Conservation (phyloP, 2,797 vertebrate genomes). For the Corythornis leucogaster region DNA sequence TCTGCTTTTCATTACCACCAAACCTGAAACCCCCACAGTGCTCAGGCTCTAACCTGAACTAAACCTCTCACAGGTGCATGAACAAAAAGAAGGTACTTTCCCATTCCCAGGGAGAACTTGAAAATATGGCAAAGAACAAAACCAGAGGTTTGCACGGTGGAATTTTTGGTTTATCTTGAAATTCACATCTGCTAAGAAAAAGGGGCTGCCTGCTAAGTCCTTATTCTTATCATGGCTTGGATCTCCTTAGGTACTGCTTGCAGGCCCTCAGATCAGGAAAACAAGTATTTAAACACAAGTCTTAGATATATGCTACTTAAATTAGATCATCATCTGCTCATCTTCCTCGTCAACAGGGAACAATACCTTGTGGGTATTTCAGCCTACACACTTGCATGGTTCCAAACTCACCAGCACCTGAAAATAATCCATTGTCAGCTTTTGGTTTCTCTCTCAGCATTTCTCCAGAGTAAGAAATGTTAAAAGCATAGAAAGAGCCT, state of each 20-base stretch:
- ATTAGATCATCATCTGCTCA: slow-evolving; percentile 40
- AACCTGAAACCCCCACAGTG: slow-evolving; percentile 49
- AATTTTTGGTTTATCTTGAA: neutral
- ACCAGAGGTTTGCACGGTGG: neutral
- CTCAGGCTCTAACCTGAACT: slow-evolving; percentile 41
- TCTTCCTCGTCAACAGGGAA: slow-evolving; percentile 28
- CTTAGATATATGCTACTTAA: neutral
- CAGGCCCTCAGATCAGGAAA: neutral
- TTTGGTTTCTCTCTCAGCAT: neutral
- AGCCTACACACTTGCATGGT: neutral
- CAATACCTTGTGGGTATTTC: neutral
- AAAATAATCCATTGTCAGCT: neutral
- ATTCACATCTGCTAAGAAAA: neutral
- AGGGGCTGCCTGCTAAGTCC: neutral
- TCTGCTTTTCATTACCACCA: slow-evolving; percentile 67
- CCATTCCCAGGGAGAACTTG: neutral
- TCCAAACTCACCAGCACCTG: neutral
- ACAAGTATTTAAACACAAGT: neutral
- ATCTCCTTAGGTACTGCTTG: neutral
- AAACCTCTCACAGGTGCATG: slow-evolving; percentile 58
- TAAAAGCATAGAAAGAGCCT: no score
- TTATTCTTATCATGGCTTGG: neutral
- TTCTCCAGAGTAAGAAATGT: neutral
- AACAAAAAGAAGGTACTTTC: slow-evolving; percentile 29
- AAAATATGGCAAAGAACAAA: neutral